Base-by-base conservation (phyloP, 2,888 invertebrate genomes). In the Pammene aurita region DNA sequence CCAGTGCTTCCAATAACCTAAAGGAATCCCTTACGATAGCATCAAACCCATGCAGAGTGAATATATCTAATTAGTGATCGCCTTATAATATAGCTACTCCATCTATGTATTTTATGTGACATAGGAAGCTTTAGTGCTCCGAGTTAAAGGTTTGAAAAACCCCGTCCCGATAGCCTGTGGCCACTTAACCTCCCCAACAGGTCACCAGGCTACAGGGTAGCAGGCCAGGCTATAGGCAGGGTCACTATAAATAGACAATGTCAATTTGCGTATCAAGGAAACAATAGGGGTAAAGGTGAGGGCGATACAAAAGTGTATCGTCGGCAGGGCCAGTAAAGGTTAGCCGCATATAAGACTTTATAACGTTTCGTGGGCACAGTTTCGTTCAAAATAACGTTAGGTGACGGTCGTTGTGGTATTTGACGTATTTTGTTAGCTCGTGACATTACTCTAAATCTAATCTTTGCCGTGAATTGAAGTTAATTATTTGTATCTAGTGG, bases 241-340 rank as follows among this genome's bases (percentile, higher is more conserved):
- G 26, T 26, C 26, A 26, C 26, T 26, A 62, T 62, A 26, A 50
- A 62, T 62, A 62, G 62, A n/a, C 62, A 52, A 11, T 41, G 50
- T 52, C 52, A 60, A 60, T 48, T 61, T 50, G 50, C 60, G 18
- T 61, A 84, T 84, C 80, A 76, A 76, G 71, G 76, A 82, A n/a
- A 85, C 89, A 88, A 88, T 85, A 83, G 82, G 84, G 84, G 82
- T 82, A 82, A 78, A 74, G 76, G 70, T 78, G 84, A 86, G 85
- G 80, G 81, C 78, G 77, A 77, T 75, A 79, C 81, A 80, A 84
- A 84, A 88, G 90, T 88, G 91, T 92, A 91, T 91, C 92, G 66
- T 84, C 78, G 89, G 90, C 88, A 90, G 91, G 91, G 89, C 91
- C 84, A 86, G 75, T 72, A 76, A 79, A 84, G 86, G 86, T 85